phyloP scores from a whole-genome alignment of 1,140 invertebrate genomes.

The Camponotus floridanus region DNA sequence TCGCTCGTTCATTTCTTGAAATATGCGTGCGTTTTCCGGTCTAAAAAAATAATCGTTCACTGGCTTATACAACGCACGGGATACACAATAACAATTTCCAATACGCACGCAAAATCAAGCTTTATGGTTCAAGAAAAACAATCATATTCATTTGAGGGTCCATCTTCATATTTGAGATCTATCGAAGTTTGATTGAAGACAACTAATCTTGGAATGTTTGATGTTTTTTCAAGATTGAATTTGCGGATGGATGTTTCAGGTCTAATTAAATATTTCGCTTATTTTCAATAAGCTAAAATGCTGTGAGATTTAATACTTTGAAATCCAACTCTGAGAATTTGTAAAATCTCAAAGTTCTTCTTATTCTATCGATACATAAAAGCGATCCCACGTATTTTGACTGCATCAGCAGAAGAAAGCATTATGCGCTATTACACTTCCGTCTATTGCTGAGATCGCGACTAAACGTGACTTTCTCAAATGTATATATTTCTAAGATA shows the following conservation, averaged over 20 bases:
- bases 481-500: slow-evolving; percentile 28
- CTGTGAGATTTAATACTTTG: neutral
- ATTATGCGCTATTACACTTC: slow-evolving; percentile 1
- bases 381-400: neutral
- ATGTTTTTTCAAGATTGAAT: neutral
- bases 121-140: slow-evolving; percentile 1
- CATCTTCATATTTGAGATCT: neutral
- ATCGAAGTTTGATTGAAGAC: neutral
- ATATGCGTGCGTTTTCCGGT: slow-evolving; percentile 1
- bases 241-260: slow-evolving; percentile 1
- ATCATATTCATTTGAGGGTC: neutral
- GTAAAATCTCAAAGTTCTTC: neutral
- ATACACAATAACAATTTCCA: neutral
- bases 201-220: neutral
- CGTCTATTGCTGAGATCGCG: slow-evolving; percentile 22
- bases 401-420: neutral
- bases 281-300: neutral
- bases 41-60: slow-evolving; percentile 49
- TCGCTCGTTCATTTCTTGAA: neutral
- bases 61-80: slow-evolving; percentile 23
- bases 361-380: neutral
- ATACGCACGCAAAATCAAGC: slow-evolving; percentile 30
- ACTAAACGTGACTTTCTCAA: neutral
- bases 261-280: neutral
- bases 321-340: neutral